Base-by-base conservation (phyloP, 2,113 vertebrate genomes). In the Dicaeum eximium region DNA sequence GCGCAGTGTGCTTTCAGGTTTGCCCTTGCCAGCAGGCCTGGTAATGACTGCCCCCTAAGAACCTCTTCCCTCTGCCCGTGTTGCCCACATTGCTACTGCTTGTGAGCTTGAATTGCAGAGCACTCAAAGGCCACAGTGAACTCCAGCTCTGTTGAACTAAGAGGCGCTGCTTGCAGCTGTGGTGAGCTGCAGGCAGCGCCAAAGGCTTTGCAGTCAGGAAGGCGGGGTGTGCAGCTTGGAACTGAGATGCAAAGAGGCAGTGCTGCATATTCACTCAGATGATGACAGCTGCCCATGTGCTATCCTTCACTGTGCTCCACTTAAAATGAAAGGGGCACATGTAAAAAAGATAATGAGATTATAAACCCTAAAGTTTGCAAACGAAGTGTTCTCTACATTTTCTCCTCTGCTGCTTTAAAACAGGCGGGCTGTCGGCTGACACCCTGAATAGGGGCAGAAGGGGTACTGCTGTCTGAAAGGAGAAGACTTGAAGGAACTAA, bases 1-100 rank as follows among this genome's bases (percentile, higher is more conserved):
- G 77, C 2, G 15, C 88, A 61, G 7, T 11, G 35, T 81, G 83
- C 57, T 91, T 91, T 96, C 69, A 74, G 53, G 69, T 92, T 93
- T 0, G 0, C 42, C 77, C 72, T 84, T 91, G 61, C 74, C 51
- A 35, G 2, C 45, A 65, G 48, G 24, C 18, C 37, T 77, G 65
- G 18, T n/a, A 10, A 15, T 82, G 66, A 30, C 75, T 62, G 35
- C 15, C 23, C 33, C 31, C 33, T 21, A 40, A 93, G 53, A 78
- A 77, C n/a, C 58, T 67, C 30, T n/a, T 60, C 62, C 42, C 37
- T 88, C 28, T 72, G 33, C 48, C n/a, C 3, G 1, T 37, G 50
- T 47, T 48, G 37, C 58, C 45, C 33, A 12, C 9, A 1, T 12
- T n/a, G 27, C 69, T 58, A 2, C 62, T 57, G 28, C 54, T 74